These are phyloP conservation scores for Ormyrus pomaceus DNA, from an alignment of 2,888 invertebrate genomes.

Conservation along the genomic window DNA sequence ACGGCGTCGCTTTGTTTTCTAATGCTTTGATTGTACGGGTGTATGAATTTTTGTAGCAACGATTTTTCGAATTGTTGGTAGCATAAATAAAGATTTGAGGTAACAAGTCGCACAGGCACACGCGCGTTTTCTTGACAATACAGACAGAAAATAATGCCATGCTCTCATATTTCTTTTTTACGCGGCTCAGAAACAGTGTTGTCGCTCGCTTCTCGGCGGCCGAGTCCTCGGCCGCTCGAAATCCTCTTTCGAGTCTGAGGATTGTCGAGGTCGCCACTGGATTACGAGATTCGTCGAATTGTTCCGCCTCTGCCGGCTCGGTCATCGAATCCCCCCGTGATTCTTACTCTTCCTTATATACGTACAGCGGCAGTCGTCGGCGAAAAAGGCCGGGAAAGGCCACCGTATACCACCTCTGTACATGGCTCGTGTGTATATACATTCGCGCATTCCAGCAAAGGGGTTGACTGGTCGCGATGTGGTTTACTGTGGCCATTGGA, in stretches of 20 bases:
- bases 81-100: too few species aligned
- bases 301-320: conserved; percentile 1
- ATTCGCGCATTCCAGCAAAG: conserved; percentile 13
- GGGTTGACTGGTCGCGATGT: not conserved
- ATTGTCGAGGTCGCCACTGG: conserved; percentile 61
- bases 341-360: not conserved
- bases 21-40: too few species aligned
- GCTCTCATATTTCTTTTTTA: too few species aligned
- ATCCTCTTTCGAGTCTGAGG: conserved; percentile 55
- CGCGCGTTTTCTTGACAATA: too few species aligned
- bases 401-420: not conserved
- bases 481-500: conserved; percentile 29
- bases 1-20: too few species aligned
- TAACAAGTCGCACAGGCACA: too few species aligned
- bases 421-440: conserved; percentile 14
- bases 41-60: too few species aligned
- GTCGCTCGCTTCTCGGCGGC: too few species aligned
- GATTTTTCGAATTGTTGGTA: too few species aligned
- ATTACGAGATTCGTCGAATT: conserved; percentile 55
- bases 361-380: not conserved
- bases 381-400: not conserved
- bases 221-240: conserved; percentile 26
- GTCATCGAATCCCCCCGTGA: conserved; percentile 16
- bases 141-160: too few species aligned
- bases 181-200: too few species aligned